Evolutionary conservation across 2,888 invertebrate genomes (phyloP), one percentile per base, ranked within the genome.

Genomic region (Euspilapteryx auroguttella): DNA sequence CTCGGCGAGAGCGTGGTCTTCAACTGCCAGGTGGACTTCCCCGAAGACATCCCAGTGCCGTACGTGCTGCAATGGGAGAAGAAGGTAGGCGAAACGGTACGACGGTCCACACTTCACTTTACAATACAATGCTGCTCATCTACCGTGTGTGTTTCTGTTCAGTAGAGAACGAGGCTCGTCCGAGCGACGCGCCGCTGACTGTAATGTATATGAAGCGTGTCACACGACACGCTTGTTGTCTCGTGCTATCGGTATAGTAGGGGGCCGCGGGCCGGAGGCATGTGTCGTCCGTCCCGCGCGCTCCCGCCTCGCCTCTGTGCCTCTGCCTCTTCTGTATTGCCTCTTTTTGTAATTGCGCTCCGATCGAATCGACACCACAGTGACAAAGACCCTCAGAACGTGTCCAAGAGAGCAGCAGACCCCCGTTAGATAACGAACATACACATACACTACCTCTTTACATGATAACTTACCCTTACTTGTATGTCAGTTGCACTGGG

Each of bases 61-160:
- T 94, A 94, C 82, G 94, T 96, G 80, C 87, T 96, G 76, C 94
- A 94, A 83, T 97, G 96, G 96, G 92, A 93, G 86, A 96, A 95
- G 88, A 93, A 94, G 90, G 93, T 93, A 89, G 88, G 89, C 87
- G 89, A 89, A 81, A 87, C 88, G 90, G 90, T 90, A 90, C 86
- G 90, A 85, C 86, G 84, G 62, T 53, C 65, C 58, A 69, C 69
- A 65, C 69, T 68, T 69, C 69, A 69, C 71, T 69, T 73, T 71
- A 69, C 71, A 64, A 64, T 71, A 71, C 73, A 65, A 66, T 63
- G 68, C 71, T 73, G 71, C 75, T 71, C 73, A 71, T 65, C 61
- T 63, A 59, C 68, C 65, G 66, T 73, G 69, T 71, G 65, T 77
- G 62, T 76, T 75, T 77, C 68, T 77, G 77, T 77, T 75, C 64